These are phyloP conservation scores for Dermatemys mawii DNA, from an alignment of 2,113 vertebrate species.

Conservation along the genomic window DNA sequence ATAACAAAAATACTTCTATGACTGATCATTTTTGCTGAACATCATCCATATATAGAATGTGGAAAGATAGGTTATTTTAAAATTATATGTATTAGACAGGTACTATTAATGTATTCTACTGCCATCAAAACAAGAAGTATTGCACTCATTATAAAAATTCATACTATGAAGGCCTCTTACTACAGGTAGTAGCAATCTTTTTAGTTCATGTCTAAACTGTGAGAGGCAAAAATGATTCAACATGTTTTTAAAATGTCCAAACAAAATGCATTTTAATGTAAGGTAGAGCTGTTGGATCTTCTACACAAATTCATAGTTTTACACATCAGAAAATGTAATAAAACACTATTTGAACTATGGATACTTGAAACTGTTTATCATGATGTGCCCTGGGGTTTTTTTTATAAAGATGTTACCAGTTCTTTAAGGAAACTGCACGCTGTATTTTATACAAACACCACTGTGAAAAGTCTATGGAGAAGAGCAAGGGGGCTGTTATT, in stretches of 20 bases:
- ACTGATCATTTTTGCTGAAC: slow-evolving; percentile 11
- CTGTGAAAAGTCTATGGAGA: slow-evolving; percentile 15
- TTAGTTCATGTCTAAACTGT: slow-evolving; percentile 8
- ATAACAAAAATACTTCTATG: background rate
- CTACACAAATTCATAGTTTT: background rate
- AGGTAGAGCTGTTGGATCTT: background rate
- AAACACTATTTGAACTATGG: background rate
- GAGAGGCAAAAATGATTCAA: background rate
- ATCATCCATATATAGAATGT: background rate
- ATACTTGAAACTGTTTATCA: background rate
- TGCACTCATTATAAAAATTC: background rate
- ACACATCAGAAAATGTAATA: background rate
- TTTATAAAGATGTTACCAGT: background rate
- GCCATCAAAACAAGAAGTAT: background rate
- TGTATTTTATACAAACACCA: slow-evolving; percentile 15
- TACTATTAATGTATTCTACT: background rate
- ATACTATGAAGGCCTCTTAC: background rate
- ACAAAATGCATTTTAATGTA: background rate
- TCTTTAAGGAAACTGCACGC: background rate
- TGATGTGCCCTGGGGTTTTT: background rate
- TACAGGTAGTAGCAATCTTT: background rate
- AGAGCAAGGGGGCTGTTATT: slow-evolving; percentile 23
- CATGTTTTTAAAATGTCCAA: background rate
- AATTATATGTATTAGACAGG: slow-evolving; percentile 17
- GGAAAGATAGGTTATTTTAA: background rate